Evolutionary conservation across 2,888 invertebrate genomes (phyloP), one percentile per base, ranked within the genome.

Genomic region (Drosophila algonquin): DNA sequence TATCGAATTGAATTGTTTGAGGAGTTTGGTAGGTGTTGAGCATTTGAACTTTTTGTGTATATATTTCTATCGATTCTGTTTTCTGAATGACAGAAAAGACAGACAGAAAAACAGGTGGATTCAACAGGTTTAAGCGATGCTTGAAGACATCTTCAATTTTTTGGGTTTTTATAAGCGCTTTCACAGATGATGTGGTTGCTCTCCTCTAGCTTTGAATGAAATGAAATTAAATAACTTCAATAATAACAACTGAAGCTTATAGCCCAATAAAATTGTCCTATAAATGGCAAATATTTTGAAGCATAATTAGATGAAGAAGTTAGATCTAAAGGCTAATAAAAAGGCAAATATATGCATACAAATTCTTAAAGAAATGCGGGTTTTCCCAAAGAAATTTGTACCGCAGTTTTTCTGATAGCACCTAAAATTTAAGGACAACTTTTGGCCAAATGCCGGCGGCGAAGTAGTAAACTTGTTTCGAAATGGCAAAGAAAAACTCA

Each of bases 381-480:
- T n/a, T 10, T 44, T 21, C 2, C 10, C 14, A 32, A 18, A 21
- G 51, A 46, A 51, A 46, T 21, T 63, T 35, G 32, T 18, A 32
- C n/a, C 16, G 35, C 10, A 2, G 7, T 27, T 68, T 35, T 16
- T 8, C 7, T 14, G 7, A 10, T 5, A 10, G 16, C 21, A 35
- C 35, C 58, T 18, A 32, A 59, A 47, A 47, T 58, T 58, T 44
- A n/a, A 27, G 27, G n/a, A 52, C 14, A 67, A 21, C 16, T 45
- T 35, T n/a, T 47, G 48, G 44, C 35, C 16, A 62, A 73, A 50
- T 14, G 57, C 57, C 74, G 40, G 10, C 45, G 67, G 67, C 67
- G 14, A 45, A 51, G 69, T n/a, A 45, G 12, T 35, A 46, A 67
- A 51, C 67, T 68, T 67, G 45, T 67, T 67, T 67, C 56, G 55